Percentiles rank a stretch among this genome's conserved stretches.
Evolutionary conservation across 2,113 vertebrate genomes (phyloP).

Genomic region (Heterocephalus glaber): DNA sequence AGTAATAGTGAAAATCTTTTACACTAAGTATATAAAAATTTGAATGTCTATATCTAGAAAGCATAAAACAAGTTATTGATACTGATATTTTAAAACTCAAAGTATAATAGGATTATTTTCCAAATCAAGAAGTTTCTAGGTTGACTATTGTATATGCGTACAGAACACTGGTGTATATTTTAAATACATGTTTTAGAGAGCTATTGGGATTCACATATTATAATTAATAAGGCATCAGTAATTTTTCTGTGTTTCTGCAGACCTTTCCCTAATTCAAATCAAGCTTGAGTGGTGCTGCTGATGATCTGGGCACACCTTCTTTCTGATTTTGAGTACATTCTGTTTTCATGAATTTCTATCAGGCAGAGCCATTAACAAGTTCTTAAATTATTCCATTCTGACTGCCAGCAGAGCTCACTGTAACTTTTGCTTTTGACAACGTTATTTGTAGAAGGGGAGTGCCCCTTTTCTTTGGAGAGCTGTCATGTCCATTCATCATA

Average conservation of each 20-base stretch:
- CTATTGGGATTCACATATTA: background rate
- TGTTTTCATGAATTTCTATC: conserved; percentile 71
- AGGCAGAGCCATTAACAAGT: conserved; percentile 78
- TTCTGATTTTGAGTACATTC: conserved; percentile 73
- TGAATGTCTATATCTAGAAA: background rate
- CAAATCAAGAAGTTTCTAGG: conserved; percentile 18
- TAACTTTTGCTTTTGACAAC: conserved; percentile 81
- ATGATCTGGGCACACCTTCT: conserved; percentile 52
- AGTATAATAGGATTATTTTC: background rate
- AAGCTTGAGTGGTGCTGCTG: conserved; percentile 54
- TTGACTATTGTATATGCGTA: background rate
- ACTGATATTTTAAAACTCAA: background rate
- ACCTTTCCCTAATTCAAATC: conserved; percentile 58
- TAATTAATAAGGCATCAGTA: background rate
- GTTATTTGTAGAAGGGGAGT: conserved; percentile 83
- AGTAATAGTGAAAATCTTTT: conserved; percentile 18
- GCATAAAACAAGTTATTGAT: background rate
- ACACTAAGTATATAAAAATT: background rate
- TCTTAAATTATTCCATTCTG: conserved; percentile 75
- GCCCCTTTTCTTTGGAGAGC: conserved; percentile 85
- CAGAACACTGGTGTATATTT: background rate
- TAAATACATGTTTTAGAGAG: background rate
- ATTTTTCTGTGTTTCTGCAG: background rate
- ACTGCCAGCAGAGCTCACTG: conserved; percentile 72
- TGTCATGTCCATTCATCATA: conserved; percentile 93